These are phyloP conservation scores for Platyrinchus mystaceus DNA, from an alignment of 2,797 vertebrate species.

Conservation along the genomic window DNA sequence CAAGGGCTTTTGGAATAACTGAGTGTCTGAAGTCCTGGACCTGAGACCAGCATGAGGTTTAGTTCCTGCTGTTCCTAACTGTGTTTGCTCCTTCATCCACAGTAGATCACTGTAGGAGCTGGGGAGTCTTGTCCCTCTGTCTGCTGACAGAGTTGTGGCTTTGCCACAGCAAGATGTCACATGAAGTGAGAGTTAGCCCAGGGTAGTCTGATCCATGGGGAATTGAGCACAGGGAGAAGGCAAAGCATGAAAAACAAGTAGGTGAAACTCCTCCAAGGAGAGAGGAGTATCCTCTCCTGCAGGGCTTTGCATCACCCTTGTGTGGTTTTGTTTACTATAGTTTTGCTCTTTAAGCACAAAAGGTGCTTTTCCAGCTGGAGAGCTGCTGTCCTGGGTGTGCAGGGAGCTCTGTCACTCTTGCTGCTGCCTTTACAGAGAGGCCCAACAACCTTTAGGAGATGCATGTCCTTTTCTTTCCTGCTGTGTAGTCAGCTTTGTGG, in stretches of 20 bases:
- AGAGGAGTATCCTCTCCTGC: neutral
- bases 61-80: neutral
- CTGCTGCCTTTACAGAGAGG: neutral
- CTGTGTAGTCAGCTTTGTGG: neutral
- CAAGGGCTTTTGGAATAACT: neutral
- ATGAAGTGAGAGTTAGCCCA: neutral
- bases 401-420: neutral
- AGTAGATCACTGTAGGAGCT: neutral
- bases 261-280: neutral
- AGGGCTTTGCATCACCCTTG: neutral
- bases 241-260: neutral
- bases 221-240: neutral
- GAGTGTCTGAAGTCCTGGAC: neutral
- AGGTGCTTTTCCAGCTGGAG: neutral
- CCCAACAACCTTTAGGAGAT: neutral
- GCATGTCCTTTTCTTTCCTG: neutral
- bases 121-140: neutral
- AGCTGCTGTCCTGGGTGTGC: neutral
- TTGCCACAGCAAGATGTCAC: neutral
- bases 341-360: neutral
- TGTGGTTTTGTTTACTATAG: neutral
- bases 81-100: neutral
- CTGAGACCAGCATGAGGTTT: neutral
- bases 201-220: rapidly evolving
- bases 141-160: neutral